Base-by-base conservation (phyloP, 1,140 invertebrate genomes). In the Drosophila pruinosa region DNA sequence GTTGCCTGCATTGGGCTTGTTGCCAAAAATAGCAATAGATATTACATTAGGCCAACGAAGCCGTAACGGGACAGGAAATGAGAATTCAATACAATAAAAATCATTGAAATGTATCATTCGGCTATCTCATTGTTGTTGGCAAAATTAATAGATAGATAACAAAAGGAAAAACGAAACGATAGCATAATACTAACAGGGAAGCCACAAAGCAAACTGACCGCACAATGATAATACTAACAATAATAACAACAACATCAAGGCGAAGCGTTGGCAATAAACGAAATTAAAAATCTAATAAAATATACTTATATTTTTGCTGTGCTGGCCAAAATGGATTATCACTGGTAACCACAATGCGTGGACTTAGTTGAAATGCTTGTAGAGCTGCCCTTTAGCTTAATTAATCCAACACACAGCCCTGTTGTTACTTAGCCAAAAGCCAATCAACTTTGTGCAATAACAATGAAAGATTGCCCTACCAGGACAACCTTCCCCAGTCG, bases 81-180 rank as follows among this genome's bases (percentile, higher is more conserved):
- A 69, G 81, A 71, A 86, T 85, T 86, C 76, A 74, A 86, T 80
- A 80, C 77, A 81, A 74, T 86, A 76, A 83, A 83, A 83, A 63
- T 78, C 70, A 71, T 80, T 74, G 41, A 71, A 22, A 62, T 68
- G 64, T 62, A 72, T 74, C 63, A 77, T 64, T 57, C 14, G n/a
- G 12, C 36, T 31, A 26, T 15, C 2, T 2, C 43, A 26, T 48
- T 54, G 28, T 70, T 36, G 36, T 74, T 70, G 61, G 53, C 5
- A 48, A 77, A 83, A 83, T 83, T 79, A 83, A 83, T 85, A 85
- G 56, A 85, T 69, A 69, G 80, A 85, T 85, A 85, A 85, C 68
- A 85, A 85, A 69, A 63, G 56, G n/a, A 75, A 68, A 77, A 69
- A 70, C 70, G 14, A 56, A 43, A 12, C 38, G 34, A 57, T 41